phyloP scores from a whole-genome alignment of 2,797 vertebrate genomes.

The Alca torda region DNA sequence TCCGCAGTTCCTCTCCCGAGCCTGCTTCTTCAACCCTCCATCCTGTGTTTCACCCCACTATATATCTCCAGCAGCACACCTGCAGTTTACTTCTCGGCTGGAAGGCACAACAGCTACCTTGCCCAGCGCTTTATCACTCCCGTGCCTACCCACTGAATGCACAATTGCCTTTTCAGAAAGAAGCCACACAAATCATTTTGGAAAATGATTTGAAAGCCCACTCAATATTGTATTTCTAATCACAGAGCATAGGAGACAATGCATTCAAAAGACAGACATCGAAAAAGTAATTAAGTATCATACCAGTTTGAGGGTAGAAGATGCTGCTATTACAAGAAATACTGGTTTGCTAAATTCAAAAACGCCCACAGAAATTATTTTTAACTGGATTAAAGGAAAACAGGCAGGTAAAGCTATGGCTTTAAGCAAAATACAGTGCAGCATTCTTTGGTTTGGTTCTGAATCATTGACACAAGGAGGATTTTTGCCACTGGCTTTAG shows the following conservation, averaged over 20 bases:
- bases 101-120: background rate
- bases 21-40: background rate
- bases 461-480: background rate
- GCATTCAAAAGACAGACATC: background rate
- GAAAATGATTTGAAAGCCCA: background rate
- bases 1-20: background rate
- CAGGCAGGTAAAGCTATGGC: background rate
- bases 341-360: background rate
- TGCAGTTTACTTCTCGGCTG: background rate
- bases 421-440: background rate
- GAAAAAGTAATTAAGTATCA: background rate
- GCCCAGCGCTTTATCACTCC: background rate
- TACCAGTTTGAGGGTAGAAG: background rate
- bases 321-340: background rate
- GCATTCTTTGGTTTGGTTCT: background rate
- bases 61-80: background rate
- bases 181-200: background rate
- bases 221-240: fast-evolving
- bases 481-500: background rate
- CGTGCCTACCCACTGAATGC: background rate
- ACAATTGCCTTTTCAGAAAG: background rate
- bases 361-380: background rate
- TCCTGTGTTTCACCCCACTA: fast-evolving
- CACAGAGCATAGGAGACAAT: background rate
- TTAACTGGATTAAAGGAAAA: background rate